These are phyloP conservation scores for Timandra comae DNA, from an alignment of 2,888 invertebrate genomes.

Conservation along the genomic window DNA sequence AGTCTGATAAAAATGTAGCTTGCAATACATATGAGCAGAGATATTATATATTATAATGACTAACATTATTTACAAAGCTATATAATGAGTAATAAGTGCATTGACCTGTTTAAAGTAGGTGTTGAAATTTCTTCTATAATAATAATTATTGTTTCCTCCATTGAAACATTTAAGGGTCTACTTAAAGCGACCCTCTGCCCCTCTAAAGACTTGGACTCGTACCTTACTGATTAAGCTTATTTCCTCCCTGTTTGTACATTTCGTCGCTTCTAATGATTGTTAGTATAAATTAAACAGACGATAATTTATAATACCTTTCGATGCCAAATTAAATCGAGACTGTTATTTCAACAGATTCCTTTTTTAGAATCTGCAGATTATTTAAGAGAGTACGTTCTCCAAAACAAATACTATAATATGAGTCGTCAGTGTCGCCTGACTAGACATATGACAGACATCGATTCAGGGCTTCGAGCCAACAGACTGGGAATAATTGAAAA, in stretches of 20 bases:
- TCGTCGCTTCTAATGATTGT: slow-evolving; percentile 53
- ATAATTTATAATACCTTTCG: no score
- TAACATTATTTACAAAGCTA: no score
- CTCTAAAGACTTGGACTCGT: slow-evolving; percentile 52
- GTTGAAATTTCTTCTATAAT: slow-evolving; percentile 58
- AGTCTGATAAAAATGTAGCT: no score
- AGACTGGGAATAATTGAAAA: slow-evolving; percentile 43
- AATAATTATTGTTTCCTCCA: slow-evolving; percentile 63
- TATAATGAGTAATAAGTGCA: slow-evolving; percentile 17
- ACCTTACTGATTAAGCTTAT: slow-evolving; percentile 72
- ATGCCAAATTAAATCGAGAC: slow-evolving; percentile 2
- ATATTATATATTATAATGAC: no score
- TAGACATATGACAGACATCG: slow-evolving; percentile 46
- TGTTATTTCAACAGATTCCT: no score
- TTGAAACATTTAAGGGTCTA: slow-evolving; percentile 62
- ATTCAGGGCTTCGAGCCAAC: slow-evolving; percentile 44
- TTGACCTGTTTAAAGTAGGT: slow-evolving; percentile 44
- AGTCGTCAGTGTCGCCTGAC: slow-evolving; percentile 26
- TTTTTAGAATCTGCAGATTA: slow-evolving; percentile 7
- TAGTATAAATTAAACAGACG: slow-evolving; percentile 36
- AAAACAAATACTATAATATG: slow-evolving; percentile 34
- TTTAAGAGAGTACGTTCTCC: no score
- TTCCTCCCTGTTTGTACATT: slow-evolving; percentile 62
- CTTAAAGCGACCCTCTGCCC: slow-evolving; percentile 50
- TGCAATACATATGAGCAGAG: no score